Evolutionary conservation across 2,888 invertebrate species (phyloP).

Genomic region (Microctonus hyperodae): DNA sequence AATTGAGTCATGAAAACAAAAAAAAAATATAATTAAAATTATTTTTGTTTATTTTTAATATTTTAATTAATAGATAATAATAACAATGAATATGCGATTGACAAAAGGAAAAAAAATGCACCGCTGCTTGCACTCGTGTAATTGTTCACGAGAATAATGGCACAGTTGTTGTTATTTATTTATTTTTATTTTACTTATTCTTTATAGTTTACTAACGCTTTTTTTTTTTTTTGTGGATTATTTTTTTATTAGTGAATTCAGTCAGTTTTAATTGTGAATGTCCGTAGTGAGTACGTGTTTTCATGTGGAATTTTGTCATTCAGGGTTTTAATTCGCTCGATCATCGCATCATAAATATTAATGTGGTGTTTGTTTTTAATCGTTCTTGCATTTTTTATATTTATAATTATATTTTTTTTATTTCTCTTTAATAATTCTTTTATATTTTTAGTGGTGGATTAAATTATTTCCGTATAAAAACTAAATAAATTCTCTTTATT

Average conservation of each 20-base stretch:
- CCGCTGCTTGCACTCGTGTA: constrained; percentile 18
- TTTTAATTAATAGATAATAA: constrained; percentile 8
- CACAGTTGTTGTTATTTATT: constrained; percentile 32
- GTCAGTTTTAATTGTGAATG: constrained; percentile 11
- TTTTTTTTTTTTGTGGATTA: background rate
- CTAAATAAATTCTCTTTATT: too few species aligned
- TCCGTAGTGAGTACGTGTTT: constrained; percentile 10
- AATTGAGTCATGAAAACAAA: background rate
- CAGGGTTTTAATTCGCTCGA: background rate
- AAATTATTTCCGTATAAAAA: too few species aligned
- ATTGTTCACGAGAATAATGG: constrained; percentile 4
- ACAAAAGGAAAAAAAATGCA: background rate
- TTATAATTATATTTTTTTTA: too few species aligned
- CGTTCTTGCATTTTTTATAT: background rate
- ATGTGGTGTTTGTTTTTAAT: background rate
- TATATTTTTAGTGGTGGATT: too few species aligned
- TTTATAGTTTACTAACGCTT: constrained; percentile 26
- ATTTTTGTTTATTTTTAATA: constrained; percentile 26
- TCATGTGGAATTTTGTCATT: background rate
- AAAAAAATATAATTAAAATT: background rate
- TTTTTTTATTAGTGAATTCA: constrained; percentile 2
- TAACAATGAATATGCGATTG: background rate
- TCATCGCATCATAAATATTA: background rate
- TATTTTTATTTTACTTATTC: constrained; percentile 7
- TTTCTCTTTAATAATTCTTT: too few species aligned